A percentile compares a stretch with the other conserved stretches of the same genome.
phyloP scores from a whole-genome alignment of 2,113 vertebrate species.

The Cisticola juncidis region DNA sequence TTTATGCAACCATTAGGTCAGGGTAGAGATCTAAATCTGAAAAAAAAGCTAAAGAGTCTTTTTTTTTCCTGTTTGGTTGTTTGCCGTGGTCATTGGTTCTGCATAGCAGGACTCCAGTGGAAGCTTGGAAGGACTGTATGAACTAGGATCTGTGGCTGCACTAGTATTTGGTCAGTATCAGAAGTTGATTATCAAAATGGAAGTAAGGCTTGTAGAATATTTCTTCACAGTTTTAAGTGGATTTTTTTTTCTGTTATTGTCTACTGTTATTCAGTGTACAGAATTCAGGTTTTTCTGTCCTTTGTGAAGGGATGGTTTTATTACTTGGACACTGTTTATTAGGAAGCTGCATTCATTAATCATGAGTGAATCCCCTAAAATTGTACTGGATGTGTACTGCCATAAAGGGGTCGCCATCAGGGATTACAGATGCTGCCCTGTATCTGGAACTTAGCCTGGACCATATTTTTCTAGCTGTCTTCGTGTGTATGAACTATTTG shows the following conservation, averaged over 20 bases:
- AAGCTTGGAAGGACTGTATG: neutral
- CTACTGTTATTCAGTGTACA: neutral
- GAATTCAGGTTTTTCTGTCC: neutral
- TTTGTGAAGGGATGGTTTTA: neutral
- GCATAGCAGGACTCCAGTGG: neutral
- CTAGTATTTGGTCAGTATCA: neutral
- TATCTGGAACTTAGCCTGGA: neutral
- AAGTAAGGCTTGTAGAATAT: neutral
- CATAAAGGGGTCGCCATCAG: neutral
- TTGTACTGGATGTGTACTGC: neutral
- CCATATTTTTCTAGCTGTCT: neutral
- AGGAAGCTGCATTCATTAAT: neutral
- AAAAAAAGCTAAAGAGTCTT: neutral
- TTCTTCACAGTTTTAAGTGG: neutral
- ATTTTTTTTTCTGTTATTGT: neutral
- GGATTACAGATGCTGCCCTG: neutral
- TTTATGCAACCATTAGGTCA: neutral
- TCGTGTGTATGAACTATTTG: rapidly evolving
- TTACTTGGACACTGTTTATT: neutral
- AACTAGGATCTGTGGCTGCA: neutral
- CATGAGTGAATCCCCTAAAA: neutral
- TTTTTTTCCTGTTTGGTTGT: neutral
- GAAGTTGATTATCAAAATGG: neutral
- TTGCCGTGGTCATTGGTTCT: neutral
- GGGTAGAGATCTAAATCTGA: neutral